Evolutionary conservation across 2,113 vertebrate species (phyloP), one percentile per base, ranked within the genome.

Genomic region (Platysternon megacephalum): DNA sequence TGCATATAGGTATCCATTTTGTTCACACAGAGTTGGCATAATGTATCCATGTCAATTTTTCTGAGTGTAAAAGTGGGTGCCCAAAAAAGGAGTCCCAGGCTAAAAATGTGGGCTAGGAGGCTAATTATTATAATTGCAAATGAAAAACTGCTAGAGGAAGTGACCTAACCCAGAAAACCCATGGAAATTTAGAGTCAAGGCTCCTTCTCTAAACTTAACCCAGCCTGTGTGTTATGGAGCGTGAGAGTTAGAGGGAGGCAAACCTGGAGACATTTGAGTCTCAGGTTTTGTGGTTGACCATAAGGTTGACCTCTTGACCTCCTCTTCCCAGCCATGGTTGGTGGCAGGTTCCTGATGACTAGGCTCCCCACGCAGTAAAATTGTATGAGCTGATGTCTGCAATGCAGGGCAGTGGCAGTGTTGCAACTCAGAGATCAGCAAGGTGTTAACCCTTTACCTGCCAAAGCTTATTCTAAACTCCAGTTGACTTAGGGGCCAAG

Each of bases 211-310:
- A 76, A 74, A 44, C 42, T 7, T 76, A 76, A 44, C 72, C 26
- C 79, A 51, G n/a, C 22, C 85, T 35, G 9, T 58, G 88, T 83
- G 82, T 10, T 3, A 4, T 44, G 68, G 74, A 76, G 24, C 7
- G 17, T 22, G 35, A 28, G 72, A 56, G 24, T 26, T 89, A 9
- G 12, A 29, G 83, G 82, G 46, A 82, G 83, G 85, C 16, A 32
- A 22, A 14, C 2, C 12, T 2, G 19, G 88, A 5, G 53, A 8
- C 24, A 3, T 76, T 53, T 0, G 0, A 58, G 42, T 0, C 0
- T 29, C 65, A 65, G 13, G 32, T 78, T 87, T 52, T 56, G 42
- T 42, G 11, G 32, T 4, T 17, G 82, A 17, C 35, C 51, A 11
- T 39, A 19, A 52, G 84, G 53, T 48, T 79, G 44, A 74, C 46